A percentile compares a stretch with the other conserved stretches of the same genome.
Evolutionary conservation across 1,140 invertebrate species (phyloP).

Genomic region (Pantala flavescens): DNA sequence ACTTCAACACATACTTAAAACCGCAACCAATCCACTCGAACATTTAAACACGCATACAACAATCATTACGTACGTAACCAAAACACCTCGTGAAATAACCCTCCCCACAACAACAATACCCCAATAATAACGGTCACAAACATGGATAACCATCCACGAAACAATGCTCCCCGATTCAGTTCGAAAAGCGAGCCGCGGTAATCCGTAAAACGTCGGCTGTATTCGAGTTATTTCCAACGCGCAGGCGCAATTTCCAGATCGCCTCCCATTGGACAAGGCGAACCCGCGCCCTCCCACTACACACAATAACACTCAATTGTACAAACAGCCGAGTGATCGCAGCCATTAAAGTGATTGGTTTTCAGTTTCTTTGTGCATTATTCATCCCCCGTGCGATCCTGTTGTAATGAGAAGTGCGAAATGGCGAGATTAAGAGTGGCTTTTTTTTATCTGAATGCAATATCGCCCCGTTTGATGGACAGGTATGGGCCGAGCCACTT

Average conservation of each 20-base stretch:
- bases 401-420: neutral
- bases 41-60: no score
- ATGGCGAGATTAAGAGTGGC: neutral
- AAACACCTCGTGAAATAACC: no score
- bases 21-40: no score
- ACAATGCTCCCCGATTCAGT: neutral
- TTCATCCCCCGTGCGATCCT: neutral
- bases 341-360: neutral
- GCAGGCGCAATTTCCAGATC: neutral
- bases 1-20: no score
- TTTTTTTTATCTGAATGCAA: neutral
- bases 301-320: slow-evolving; percentile 1
- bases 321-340: neutral
- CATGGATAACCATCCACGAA: neutral
- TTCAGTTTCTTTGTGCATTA: neutral
- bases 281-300: neutral
- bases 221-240: neutral
- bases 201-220: neutral
- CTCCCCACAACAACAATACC: no score
- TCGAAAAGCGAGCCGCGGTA: neutral
- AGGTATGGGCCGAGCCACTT: no score
- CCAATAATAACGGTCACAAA: neutral
- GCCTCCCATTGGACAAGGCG: neutral
- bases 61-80: no score
- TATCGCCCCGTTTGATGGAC: no score